phyloP scores from a whole-genome alignment of 2,113 vertebrate species.

The Chauna torquata region DNA sequence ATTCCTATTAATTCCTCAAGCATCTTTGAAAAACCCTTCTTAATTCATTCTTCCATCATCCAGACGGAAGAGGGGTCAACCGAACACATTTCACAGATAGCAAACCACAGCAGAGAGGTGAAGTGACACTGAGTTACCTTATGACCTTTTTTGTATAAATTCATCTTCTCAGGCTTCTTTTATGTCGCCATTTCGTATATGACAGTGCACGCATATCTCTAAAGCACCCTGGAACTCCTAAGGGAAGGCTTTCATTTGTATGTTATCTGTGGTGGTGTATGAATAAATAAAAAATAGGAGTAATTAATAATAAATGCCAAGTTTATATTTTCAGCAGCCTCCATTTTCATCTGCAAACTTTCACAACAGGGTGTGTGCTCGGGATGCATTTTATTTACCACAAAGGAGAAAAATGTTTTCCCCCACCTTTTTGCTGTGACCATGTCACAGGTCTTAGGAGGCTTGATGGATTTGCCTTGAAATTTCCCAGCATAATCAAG shows the following conservation, averaged over 20 bases:
- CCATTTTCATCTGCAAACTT: not conserved
- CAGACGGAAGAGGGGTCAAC: not conserved
- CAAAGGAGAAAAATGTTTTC: not conserved
- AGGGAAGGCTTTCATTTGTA: not conserved
- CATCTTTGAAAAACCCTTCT: not conserved
- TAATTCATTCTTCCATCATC: not conserved
- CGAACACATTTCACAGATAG: not conserved
- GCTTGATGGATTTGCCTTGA: not conserved
- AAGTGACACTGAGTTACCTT: not conserved
- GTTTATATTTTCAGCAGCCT: not conserved
- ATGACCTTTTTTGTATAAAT: not conserved
- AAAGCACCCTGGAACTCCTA: not conserved
- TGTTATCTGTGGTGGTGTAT: not conserved
- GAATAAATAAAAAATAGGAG: not conserved
- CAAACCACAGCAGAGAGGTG: not conserved
- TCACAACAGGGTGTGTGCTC: not conserved
- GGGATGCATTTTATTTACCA: not conserved
- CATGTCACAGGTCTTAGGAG: not conserved
- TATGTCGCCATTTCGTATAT: fast-evolving
- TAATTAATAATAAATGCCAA: not conserved
- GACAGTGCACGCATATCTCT: fast-evolving
- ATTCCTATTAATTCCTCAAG: not conserved
- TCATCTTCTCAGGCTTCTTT: not conserved
- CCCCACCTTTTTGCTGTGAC: not conserved
- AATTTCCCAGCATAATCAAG: not conserved